Percentiles rank a stretch among this genome's conserved stretches.
These are phyloP conservation scores for Diceros bicornis DNA, from an alignment of 2,797 vertebrate species.

Conservation along the genomic window DNA sequence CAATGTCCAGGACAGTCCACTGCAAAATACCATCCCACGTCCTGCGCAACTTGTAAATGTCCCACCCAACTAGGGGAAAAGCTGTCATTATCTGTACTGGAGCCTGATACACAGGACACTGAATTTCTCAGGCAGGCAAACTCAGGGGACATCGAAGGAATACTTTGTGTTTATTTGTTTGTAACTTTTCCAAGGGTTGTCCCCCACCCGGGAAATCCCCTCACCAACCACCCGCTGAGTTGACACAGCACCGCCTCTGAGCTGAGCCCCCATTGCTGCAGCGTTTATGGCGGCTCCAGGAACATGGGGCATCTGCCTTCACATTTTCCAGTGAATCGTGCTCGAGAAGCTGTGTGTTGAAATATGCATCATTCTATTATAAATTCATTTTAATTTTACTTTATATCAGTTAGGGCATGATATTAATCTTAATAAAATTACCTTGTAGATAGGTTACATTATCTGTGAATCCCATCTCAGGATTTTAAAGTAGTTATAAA, in stretches of 20 bases:
- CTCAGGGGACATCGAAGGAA: neutral
- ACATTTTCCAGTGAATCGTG: rapidly evolving
- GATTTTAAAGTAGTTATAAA: neutral
- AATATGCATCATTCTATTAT: neutral
- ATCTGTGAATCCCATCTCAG: neutral
- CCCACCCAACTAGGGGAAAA: neutral
- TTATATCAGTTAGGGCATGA: neutral
- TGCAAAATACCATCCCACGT: no score
- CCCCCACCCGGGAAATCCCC: neutral
- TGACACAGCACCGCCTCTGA: rapidly evolving
- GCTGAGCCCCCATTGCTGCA: no score
- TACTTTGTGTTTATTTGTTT: neutral
- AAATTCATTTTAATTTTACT: neutral
- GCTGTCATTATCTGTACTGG: neutral
- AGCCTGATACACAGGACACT: neutral
- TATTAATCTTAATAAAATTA: neutral
- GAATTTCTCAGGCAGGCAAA: neutral
- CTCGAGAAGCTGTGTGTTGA: neutral
- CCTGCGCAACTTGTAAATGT: neutral
- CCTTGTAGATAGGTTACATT: neutral
- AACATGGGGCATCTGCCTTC: neutral
- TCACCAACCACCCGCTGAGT: rapidly evolving
- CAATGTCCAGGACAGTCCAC: neutral
- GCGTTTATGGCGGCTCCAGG: rapidly evolving
- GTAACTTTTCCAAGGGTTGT: neutral